Conservation (phyloP, 2,888 invertebrate species). For the Synanthedon formicaeformis region DNA sequence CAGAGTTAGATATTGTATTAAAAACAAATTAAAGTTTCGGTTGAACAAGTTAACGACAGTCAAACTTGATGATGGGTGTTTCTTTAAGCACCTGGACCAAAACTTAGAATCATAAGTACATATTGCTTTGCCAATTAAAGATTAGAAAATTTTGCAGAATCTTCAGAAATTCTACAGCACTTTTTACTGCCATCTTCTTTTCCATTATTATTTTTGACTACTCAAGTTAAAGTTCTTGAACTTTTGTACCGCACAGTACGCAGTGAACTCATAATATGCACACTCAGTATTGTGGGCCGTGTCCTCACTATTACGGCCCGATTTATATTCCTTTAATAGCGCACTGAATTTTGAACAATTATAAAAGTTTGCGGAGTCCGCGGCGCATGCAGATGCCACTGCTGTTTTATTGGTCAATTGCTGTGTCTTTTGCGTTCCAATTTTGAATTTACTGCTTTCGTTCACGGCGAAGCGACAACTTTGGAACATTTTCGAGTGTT, state of each 20-base stretch:
- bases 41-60: too few species aligned
- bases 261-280: constrained; percentile 22
- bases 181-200: too few species aligned
- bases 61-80: too few species aligned
- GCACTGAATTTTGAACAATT: constrained; percentile 51
- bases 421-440: constrained; percentile 20
- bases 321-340: constrained; percentile 55
- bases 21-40: too few species aligned
- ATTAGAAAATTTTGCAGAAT: too few species aligned
- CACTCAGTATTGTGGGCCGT: constrained; percentile 46
- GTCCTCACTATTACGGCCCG: constrained; percentile 53
- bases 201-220: not conserved
- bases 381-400: constrained; percentile 36
- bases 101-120: too few species aligned
- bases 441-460: constrained; percentile 1
- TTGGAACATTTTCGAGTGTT: too few species aligned
- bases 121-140: too few species aligned
- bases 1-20: too few species aligned
- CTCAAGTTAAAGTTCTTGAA: not conserved
- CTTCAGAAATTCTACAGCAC: too few species aligned
- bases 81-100: too few species aligned
- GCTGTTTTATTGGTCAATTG: constrained; percentile 32
- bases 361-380: constrained; percentile 31
- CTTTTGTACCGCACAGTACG: not conserved
- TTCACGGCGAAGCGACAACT: too few species aligned